These are phyloP conservation scores for Cynaeus angustus DNA, from an alignment of 2,888 invertebrate genomes.

Conservation along the genomic window DNA sequence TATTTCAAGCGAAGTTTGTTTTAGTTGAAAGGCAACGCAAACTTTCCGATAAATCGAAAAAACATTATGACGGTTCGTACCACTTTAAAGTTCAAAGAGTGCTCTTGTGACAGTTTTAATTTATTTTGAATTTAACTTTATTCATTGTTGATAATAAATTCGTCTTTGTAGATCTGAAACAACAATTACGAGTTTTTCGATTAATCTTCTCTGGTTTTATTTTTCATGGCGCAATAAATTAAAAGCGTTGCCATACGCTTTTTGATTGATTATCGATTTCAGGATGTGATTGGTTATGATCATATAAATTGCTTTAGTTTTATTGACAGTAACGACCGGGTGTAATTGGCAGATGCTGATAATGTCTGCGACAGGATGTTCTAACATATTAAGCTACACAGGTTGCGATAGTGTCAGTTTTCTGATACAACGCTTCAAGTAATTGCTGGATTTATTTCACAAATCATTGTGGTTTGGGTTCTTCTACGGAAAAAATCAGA, in stretches of 20 bases:
- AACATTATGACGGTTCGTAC: not conserved
- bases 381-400: not conserved
- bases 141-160: too few species aligned
- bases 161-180: too few species aligned
- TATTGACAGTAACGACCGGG: constrained; percentile 29
- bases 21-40: not conserved
- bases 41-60: constrained; percentile 6
- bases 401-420: not conserved
- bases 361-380: constrained; percentile 18
- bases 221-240: constrained; percentile 35
- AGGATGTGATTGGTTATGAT: constrained; percentile 31
- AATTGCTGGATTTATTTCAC: too few species aligned
- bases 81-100: constrained; percentile 5
- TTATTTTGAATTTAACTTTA: constrained; percentile 10
- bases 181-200: constrained; percentile 1
- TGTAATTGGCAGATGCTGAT: constrained; percentile 41
- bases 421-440: not conserved
- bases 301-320: constrained; percentile 40
- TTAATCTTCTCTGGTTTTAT: constrained; percentile 27
- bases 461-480: too few species aligned
- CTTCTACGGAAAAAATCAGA: too few species aligned
- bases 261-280: constrained; percentile 37
- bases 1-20: constrained; percentile 4
- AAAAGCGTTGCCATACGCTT: constrained; percentile 25
- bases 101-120: constrained; percentile 12